Conservation (phyloP, 2,113 vertebrate species). For the Cyprinus carpio region DNA sequence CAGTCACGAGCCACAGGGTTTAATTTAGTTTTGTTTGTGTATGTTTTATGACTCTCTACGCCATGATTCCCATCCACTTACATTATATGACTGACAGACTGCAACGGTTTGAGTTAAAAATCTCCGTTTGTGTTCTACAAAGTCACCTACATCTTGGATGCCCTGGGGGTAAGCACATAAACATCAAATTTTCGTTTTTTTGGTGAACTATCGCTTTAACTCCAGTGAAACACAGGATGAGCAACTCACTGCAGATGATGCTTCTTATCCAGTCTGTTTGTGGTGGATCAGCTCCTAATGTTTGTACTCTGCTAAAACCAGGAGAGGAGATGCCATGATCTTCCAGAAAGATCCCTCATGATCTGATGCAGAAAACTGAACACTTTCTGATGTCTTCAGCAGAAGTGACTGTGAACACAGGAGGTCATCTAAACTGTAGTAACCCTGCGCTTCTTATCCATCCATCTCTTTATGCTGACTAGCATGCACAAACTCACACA, state of each 20-base stretch:
- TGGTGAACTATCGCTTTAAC: no score
- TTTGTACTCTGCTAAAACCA: neutral
- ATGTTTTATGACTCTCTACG: no score
- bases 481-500: constrained; percentile 1
- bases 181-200: no score
- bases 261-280: neutral
- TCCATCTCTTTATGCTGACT: neutral
- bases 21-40: no score
- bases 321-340: neutral
- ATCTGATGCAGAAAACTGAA: neutral
- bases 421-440: neutral
- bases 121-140: no score
- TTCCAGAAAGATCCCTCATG: neutral
- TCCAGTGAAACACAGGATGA: neutral
- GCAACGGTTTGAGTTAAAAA: no score
- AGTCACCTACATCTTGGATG: no score
- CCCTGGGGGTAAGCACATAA: no score
- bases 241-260: neutral
- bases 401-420: neutral
- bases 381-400: neutral
- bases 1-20: no score
- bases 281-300: neutral
- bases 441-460: neutral
- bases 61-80: no score
- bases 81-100: no score